These are phyloP conservation scores for Caenorhabditis panamensis DNA, from an alignment of 2,888 invertebrate genomes.

Conservation along the genomic window DNA sequence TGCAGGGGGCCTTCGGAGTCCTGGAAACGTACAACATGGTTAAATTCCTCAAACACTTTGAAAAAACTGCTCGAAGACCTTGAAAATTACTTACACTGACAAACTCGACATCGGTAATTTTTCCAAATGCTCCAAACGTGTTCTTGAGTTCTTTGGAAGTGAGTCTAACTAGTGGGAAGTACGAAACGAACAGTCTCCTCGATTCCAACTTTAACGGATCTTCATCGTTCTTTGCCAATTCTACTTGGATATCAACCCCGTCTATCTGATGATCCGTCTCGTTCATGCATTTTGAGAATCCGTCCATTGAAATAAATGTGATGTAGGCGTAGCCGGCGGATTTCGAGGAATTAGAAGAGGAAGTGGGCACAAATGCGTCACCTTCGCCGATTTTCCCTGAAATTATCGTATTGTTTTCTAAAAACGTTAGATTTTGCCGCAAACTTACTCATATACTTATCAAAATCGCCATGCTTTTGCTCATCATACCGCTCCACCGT, in stretches of 20 bases:
- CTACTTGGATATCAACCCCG: slow-evolving; percentile 29
- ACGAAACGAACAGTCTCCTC: slow-evolving; percentile 57
- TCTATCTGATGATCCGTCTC: slow-evolving; percentile 36
- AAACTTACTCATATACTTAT: slow-evolving; percentile 54
- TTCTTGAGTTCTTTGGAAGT: slow-evolving; percentile 42
- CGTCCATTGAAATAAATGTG: slow-evolving; percentile 47
- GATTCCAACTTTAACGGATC: slow-evolving; percentile 39
- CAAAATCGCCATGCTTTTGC: slow-evolving; percentile 35
- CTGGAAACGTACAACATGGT: too few species aligned
- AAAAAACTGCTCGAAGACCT: not conserved
- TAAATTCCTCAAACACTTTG: too few species aligned
- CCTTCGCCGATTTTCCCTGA: slow-evolving; percentile 53
- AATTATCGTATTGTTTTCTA: too few species aligned
- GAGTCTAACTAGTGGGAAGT: slow-evolving; percentile 43
- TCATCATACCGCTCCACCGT: slow-evolving; percentile 28
- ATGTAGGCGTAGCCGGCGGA: slow-evolving; percentile 53
- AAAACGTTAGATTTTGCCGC: too few species aligned
- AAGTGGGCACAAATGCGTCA: not conserved
- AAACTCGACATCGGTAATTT: slow-evolving; percentile 60
- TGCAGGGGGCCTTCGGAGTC: slow-evolving; percentile 59
- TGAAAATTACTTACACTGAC: slow-evolving; percentile 58
- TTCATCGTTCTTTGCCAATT: slow-evolving; percentile 26
- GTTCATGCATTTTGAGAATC: slow-evolving; percentile 41
- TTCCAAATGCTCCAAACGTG: slow-evolving; percentile 51
- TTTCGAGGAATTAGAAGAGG: not conserved